Base-by-base conservation (phyloP, 2,797 vertebrate genomes). In the Enteromius paludinosus region DNA sequence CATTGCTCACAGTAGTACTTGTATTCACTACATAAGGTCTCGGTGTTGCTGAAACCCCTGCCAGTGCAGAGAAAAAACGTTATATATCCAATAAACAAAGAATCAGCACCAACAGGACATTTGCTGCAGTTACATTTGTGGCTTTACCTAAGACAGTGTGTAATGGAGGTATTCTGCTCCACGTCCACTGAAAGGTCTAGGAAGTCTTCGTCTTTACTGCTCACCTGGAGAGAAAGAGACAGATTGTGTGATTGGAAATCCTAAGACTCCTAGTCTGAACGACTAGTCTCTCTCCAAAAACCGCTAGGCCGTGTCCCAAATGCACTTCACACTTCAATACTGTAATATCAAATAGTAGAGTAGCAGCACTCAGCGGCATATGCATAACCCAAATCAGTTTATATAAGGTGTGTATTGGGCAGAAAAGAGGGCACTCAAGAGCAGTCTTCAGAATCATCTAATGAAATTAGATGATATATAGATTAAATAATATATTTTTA, bases 1-100 rank as follows among this genome's bases (percentile, higher is more conserved):
- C 96, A 97, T 92, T 97, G 97, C 91, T 97, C 96, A 89, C 96
- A 98, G 90, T 97, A 97, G 92, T 97, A 98, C 88, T 98, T 98
- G 84, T 95, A 97, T 89, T 97, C 96, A 86, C 96, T 98, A 89
- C 97, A 97, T 54, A 97, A 93, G 69, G 96, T 98, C 91, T 98
- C 96, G 20, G 96, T 97, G 91, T 97, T 97, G 88, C 96, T 97
- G 94, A 98, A 97, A 83, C 96, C 96, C 89, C 97, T 97, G 93
- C 83, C 81, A 75, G 86, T 85, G 85, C 11, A 82, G 11, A 78
- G n/a, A 62, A 17, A 49, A 28, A 18, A 10, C 38, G 11, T 68
- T 71, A 65, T 11, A 38, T 17, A 68, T 62, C 11, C 49, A 52
- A 25, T 30, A 15, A 38, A 69, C 15, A 73, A 41, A 35, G 56